phyloP scores from a whole-genome alignment of 2,797 vertebrate species.

The Myiotriccus ornatus region DNA sequence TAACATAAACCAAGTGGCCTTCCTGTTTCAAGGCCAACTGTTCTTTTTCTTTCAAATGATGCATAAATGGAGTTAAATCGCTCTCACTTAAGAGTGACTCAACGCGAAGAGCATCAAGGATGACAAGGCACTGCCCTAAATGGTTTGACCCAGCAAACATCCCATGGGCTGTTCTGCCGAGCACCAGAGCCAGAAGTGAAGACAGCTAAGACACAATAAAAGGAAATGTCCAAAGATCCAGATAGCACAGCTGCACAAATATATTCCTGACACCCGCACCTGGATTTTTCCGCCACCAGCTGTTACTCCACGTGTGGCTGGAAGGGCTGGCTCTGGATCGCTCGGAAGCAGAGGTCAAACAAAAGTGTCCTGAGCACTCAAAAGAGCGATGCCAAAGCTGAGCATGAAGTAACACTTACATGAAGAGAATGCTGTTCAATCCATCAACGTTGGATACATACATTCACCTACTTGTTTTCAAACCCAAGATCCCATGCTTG shows the following conservation, averaged over 20 bases:
- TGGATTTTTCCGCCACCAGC: slow-evolving; percentile 72
- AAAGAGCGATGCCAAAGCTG: not conserved
- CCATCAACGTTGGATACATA: not conserved
- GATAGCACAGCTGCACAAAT: slow-evolving; percentile 69
- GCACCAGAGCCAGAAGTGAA: slow-evolving; percentile 53
- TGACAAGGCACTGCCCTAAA: slow-evolving; percentile 38
- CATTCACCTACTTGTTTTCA: not conserved
- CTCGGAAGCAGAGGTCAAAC: slow-evolving; percentile 67
- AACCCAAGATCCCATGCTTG: not conserved
- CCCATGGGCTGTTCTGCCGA: not conserved
- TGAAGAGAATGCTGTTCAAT: not conserved
- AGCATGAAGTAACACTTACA: not conserved
- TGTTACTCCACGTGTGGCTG: slow-evolving; percentile 46
- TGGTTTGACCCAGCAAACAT: not conserved
- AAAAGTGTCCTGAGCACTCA: slow-evolving; percentile 53
- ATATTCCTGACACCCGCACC: slow-evolving; percentile 69
- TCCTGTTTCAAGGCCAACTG: slow-evolving; percentile 28
- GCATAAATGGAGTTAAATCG: slow-evolving; percentile 13
- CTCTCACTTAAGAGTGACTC: slow-evolving; percentile 3
- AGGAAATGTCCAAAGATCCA: slow-evolving; percentile 55
- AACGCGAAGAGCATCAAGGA: slow-evolving; percentile 16
- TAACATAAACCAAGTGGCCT: not conserved
- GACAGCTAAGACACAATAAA: slow-evolving; percentile 51
- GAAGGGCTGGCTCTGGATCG: slow-evolving; percentile 66
- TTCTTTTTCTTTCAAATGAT: slow-evolving; percentile 10